Evolutionary conservation across 2,888 invertebrate species (phyloP).

Genomic region (Drosophila hamatofila): DNA sequence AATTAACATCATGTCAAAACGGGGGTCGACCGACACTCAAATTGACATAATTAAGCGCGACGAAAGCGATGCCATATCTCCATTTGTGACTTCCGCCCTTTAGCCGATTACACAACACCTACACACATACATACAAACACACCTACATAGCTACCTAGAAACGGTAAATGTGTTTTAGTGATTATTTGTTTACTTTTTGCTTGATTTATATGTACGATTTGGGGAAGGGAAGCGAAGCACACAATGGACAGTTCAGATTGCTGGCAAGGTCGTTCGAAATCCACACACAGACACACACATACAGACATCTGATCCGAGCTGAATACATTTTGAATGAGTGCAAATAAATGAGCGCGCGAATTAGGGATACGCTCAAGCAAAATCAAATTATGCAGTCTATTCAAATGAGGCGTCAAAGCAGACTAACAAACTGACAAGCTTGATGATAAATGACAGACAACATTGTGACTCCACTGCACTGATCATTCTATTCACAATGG

Average conservation of each 20-base stretch:
- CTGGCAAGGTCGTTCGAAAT: conserved; percentile 62
- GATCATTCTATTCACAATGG: conserved; percentile 47
- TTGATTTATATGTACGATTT: conserved; percentile 27
- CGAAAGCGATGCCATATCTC: conserved; percentile 32
- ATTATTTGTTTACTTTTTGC: conserved; percentile 40
- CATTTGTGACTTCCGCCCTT: conserved; percentile 62
- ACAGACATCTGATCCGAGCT: neutral
- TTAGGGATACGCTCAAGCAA: conserved; percentile 30
- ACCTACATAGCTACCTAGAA: conserved; percentile 10
- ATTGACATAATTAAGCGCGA: conserved; percentile 48
- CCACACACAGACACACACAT: conserved; percentile 31
- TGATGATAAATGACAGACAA: conserved; percentile 56
- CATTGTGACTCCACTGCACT: conserved; percentile 14
- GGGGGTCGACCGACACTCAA: conserved; percentile 17
- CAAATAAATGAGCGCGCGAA: conserved; percentile 24
- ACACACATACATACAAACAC: conserved; percentile 29
- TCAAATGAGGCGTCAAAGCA: conserved; percentile 43
- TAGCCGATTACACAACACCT: conserved; percentile 56
- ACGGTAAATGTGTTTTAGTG: conserved; percentile 30
- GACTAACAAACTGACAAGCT: conserved; percentile 33
- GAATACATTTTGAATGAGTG: conserved; percentile 23
- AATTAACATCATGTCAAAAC: conserved; percentile 29
- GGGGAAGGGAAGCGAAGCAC: conserved; percentile 39
- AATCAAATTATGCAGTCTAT: conserved; percentile 25
- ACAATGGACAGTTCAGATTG: conserved; percentile 46